Base-by-base conservation (phyloP, 2,113 vertebrate species). In the Marmota flaviventris region DNA sequence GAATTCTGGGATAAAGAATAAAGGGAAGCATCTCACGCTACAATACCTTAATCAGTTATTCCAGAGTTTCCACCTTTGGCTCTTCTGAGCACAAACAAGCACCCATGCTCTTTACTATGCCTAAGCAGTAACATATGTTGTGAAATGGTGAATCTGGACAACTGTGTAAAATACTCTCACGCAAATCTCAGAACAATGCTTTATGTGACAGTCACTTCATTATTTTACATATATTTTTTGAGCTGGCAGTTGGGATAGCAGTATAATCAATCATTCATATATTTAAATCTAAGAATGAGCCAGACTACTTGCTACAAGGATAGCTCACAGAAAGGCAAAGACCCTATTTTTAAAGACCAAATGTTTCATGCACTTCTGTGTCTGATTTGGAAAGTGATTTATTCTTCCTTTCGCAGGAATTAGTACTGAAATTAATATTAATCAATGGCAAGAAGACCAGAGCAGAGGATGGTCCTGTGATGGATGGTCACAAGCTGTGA, bases 381-480 rank as follows among this genome's bases (percentile, higher is more conserved):
- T 65, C 97, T 97, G 92, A 89, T 67, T 91, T 67, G 79, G 78
- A 85, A 85, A 89, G 82, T 98, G 97, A 98, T 97, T 97, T 88
- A 98, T 97, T 85, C 91, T 88, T 90, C 53, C 58, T 92, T 97
- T 91, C 97, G 84, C 97, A 97, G 72, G 96, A 97, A 97, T 98
- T 98, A 97, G 92, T 95, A 75, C 95, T 70, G 90, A 92, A 93
- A 98, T 98, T 96, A 97, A 97, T 97, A 97, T 98, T 98, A 98
- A 98, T 97, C 97, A 96, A 91, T 95, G 84, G 82, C 95, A 93
- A 96, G 90, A 86, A 95, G 95, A 93, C 67, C 78, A 93, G 93
- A 85, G 93, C 94, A 87, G 92, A 93, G 48, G 89, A 86, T 34
- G 78, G 96, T 58, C 58, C 94, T 91, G 32, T 98, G 97, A 98